A percentile compares a stretch with the other conserved stretches of the same genome.
Evolutionary conservation across 2,797 vertebrate genomes (phyloP).

Genomic region (Mycteria americana): DNA sequence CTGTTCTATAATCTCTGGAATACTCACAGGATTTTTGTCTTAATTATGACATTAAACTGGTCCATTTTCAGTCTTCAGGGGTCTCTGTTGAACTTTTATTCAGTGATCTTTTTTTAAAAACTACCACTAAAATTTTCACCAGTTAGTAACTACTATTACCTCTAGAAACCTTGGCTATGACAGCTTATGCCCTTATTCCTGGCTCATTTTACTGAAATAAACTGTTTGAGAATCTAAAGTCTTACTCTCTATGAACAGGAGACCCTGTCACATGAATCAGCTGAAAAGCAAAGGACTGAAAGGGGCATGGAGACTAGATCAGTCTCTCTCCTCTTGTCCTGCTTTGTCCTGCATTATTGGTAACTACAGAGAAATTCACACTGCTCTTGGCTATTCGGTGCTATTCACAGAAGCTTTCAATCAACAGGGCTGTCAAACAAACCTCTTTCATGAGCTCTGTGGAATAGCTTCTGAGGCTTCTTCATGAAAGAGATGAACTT

Average conservation of each 20-base stretch:
- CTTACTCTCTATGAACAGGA: neutral
- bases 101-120: neutral
- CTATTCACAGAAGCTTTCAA: neutral
- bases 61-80: neutral
- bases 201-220: neutral
- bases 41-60: neutral
- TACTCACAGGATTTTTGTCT: neutral
- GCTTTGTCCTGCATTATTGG: neutral
- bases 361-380: neutral
- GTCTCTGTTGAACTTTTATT: neutral
- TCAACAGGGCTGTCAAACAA: neutral
- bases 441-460: neutral
- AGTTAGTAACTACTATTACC: neutral
- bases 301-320: neutral
- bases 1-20: neutral
- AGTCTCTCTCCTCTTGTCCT: neutral
- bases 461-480: neutral
- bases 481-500: neutral
- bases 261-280: neutral
- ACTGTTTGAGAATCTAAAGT: neutral
- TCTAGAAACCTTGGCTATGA: neutral
- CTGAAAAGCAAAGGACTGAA: neutral
- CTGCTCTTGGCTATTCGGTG: neutral
- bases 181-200: neutral
- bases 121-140: neutral